Percentiles rank a stretch among this genome's conserved stretches.
phyloP scores from a whole-genome alignment of 2,113 vertebrate genomes.

The Nothobranchius kuhntae region DNA sequence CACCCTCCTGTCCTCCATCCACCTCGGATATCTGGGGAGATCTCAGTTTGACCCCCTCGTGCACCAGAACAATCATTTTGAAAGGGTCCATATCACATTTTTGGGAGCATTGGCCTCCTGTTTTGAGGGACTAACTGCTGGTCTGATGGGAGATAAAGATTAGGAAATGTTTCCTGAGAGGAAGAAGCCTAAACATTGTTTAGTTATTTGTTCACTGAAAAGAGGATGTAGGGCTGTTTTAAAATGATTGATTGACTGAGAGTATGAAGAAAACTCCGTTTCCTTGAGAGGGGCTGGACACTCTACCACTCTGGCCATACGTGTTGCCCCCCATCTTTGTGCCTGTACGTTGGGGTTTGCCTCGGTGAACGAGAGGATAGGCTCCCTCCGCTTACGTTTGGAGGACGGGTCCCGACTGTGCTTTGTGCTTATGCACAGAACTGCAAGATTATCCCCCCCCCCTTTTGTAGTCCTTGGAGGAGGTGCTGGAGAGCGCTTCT shows the following conservation, averaged over 20 bases:
- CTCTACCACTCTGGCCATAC: too few species aligned
- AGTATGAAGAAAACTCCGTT: too few species aligned
- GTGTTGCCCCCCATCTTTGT: too few species aligned
- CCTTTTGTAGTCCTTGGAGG: too few species aligned
- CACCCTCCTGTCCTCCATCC: slow-evolving; percentile 69
- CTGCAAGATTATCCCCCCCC: too few species aligned
- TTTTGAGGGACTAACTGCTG: slow-evolving; percentile 44
- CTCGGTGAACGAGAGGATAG: too few species aligned
- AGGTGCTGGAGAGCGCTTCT: too few species aligned
- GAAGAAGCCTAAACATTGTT: slow-evolving; percentile 17
- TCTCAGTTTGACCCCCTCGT: slow-evolving; percentile 63
- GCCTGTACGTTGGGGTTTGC: too few species aligned
- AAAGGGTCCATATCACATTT: slow-evolving; percentile 44
- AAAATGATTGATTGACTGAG: not conserved
- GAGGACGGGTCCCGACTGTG: too few species aligned
- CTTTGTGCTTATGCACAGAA: too few species aligned
- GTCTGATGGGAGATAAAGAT: slow-evolving; percentile 39
- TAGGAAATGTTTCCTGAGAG: slow-evolving; percentile 36
- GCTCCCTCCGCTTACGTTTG: too few species aligned
- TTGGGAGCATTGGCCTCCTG: slow-evolving; percentile 48
- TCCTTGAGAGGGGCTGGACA: too few species aligned
- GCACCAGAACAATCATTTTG: slow-evolving; percentile 57
- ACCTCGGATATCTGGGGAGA: slow-evolving; percentile 65
- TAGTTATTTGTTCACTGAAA: slow-evolving; percentile 9
- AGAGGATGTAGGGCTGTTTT: not conserved